Percentiles rank a stretch among this genome's conserved stretches.
Evolutionary conservation across 2,888 invertebrate species (phyloP).

Genomic region (Himalopsyche anomala): DNA sequence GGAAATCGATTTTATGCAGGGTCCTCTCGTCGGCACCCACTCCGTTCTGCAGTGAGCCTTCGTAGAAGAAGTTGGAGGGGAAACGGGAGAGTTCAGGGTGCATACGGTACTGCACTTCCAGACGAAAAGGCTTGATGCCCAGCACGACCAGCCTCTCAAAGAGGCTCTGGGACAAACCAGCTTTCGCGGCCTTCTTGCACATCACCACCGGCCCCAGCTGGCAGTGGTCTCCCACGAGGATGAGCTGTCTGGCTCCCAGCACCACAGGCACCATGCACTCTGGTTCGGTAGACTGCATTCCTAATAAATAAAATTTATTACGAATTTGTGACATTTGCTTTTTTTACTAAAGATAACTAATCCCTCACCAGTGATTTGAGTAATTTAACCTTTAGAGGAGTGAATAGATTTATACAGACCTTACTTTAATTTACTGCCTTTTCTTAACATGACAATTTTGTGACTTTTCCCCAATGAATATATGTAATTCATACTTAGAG

Average conservation of each 20-base stretch:
- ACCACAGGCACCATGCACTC: slow-evolving; percentile 99
- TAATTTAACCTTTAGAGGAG: too few species aligned
- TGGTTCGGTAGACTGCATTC: slow-evolving; percentile 97
- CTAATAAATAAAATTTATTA: slow-evolving; percentile 66
- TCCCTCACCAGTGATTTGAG: too few species aligned
- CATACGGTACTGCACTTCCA: slow-evolving; percentile 99
- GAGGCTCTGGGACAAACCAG: slow-evolving; percentile 96
- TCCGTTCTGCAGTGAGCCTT: slow-evolving; percentile 98
- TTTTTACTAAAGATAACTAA: too few species aligned
- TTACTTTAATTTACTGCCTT: too few species aligned
- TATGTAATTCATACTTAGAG: too few species aligned
- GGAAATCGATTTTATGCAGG: slow-evolving; percentile 93
- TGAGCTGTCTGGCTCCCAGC: slow-evolving; percentile 96
- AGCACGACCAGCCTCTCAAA: slow-evolving; percentile 98
- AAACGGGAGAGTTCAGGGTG: slow-evolving; percentile 98
- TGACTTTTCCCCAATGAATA: too few species aligned
- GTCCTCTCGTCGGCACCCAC: slow-evolving; percentile 97
- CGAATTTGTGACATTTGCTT: background rate
- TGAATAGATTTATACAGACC: too few species aligned
- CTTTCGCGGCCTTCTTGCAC: slow-evolving; percentile 99
- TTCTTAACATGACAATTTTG: too few species aligned
- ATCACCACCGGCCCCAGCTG: slow-evolving; percentile 99
- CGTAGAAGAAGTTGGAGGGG: slow-evolving; percentile 99
- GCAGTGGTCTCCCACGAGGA: slow-evolving; percentile 99
- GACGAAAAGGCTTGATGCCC: slow-evolving; percentile 96